These are phyloP conservation scores for Aurelia sp. DNA, from an alignment of 30 jellyfish, hydroid and myxozoan species.

Conservation along the genomic window DNA sequence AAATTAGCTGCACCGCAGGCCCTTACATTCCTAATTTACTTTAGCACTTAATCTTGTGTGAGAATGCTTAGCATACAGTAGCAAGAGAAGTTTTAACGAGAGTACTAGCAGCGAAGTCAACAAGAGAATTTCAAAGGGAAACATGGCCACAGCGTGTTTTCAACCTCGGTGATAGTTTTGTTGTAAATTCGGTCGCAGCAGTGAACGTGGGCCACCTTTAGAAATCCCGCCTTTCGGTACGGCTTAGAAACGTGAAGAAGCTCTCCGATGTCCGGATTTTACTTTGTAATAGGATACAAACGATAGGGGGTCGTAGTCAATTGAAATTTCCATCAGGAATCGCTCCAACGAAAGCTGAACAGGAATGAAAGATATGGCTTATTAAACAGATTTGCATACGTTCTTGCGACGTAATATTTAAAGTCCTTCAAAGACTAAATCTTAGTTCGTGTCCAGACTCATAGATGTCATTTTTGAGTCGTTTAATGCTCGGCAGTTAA, in stretches of 20 bases:
- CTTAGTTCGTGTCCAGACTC: conserved; percentile 5
- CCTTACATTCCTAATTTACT: conserved; percentile 4
- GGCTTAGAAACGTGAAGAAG: conserved; percentile 69
- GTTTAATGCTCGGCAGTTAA: conserved; percentile 10
- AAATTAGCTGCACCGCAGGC: conserved; percentile 12
- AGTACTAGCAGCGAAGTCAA: conserved; percentile 24
- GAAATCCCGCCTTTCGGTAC: conserved; percentile 74
- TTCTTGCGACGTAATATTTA: no score
- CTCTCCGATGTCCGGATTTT: conserved; percentile 83
- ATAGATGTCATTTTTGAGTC: background rate
- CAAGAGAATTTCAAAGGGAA: conserved; percentile 48
- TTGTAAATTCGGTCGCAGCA: conserved; percentile 67
- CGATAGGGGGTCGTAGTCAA: conserved; percentile 70
- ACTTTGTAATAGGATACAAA: conserved; percentile 69
- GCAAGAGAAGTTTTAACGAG: conserved; percentile 18
- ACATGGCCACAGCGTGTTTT: conserved; percentile 52
- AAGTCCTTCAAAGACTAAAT: no score
- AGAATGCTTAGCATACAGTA: conserved; percentile 42
- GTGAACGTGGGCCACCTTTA: conserved; percentile 65
- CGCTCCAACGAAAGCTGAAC: conserved; percentile 63
- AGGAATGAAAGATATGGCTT: conserved; percentile 67
- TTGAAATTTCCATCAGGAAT: conserved; percentile 45
- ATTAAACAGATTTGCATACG: conserved; percentile 45
- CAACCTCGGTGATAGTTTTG: conserved; percentile 24
- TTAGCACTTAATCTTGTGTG: conserved; percentile 34